A percentile compares a stretch with the other conserved stretches of the same genome.
phyloP scores from a whole-genome alignment of 1,140 invertebrate species.

The Patella vulgata region DNA sequence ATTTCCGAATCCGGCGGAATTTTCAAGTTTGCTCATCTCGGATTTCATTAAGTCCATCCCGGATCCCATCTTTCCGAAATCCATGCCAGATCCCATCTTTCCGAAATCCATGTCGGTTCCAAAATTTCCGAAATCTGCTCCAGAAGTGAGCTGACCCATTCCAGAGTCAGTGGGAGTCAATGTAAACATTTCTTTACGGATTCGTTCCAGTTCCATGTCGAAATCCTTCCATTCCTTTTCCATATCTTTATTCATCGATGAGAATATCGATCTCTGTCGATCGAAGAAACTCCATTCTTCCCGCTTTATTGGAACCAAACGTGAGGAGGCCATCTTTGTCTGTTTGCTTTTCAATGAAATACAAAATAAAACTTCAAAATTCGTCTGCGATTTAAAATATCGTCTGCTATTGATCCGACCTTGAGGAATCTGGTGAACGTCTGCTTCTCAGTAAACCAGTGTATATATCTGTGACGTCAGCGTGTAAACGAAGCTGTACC shows the following conservation, averaged over 20 bases:
- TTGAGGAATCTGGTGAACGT: no score
- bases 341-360: no score
- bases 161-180: slow-evolving; percentile 28
- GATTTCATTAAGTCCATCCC: neutral
- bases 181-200: slow-evolving; percentile 49
- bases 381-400: no score
- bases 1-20: no score
- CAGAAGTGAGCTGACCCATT: slow-evolving; percentile 14
- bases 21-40: no score
- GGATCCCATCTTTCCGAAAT: slow-evolving; percentile 2
- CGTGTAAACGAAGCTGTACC: no score
- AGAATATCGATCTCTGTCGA: slow-evolving; percentile 50
- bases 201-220: slow-evolving; percentile 51
- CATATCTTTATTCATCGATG: slow-evolving; percentile 31
- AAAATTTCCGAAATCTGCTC: neutral
- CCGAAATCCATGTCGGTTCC: neutral
- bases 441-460: no score
- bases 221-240: slow-evolving; percentile 49
- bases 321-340: slow-evolving; percentile 14
- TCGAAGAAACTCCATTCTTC: slow-evolving; percentile 60
- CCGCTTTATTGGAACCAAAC: slow-evolving; percentile 43
- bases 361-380: no score
- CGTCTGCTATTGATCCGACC: no score
- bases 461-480: no score
- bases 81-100: slow-evolving; percentile 1